phyloP scores from a whole-genome alignment of 2,888 invertebrate species.

The Mimas tiliae region DNA sequence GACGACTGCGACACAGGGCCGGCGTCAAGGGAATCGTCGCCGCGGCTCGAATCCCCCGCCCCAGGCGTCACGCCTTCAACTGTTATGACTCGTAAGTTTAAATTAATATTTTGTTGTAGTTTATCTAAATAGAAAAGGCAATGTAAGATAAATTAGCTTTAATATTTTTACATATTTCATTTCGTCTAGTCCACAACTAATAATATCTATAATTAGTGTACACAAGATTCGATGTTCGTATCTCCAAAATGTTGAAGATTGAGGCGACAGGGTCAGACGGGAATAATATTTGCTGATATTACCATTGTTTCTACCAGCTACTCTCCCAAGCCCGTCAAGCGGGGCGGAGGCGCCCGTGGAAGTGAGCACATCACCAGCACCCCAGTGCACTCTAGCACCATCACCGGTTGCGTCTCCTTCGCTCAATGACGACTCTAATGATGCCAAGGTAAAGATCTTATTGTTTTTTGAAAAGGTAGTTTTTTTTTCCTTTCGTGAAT shows the following conservation, averaged over 20 bases:
- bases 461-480: neutral
- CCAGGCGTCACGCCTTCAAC: slow-evolving; percentile 81
- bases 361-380: slow-evolving; percentile 51
- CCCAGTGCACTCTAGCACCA: slow-evolving; percentile 52
- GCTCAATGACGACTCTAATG: slow-evolving; percentile 74
- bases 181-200: neutral
- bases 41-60: slow-evolving; percentile 87
- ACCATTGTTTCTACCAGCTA: slow-evolving; percentile 50
- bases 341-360: slow-evolving; percentile 67
- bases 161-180: neutral
- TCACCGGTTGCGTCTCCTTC: slow-evolving; percentile 65
- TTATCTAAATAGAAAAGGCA: neutral
- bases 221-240: too few relatives aligned
- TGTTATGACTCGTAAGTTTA: slow-evolving; percentile 70
- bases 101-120: neutral
- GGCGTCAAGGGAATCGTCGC: slow-evolving; percentile 89
- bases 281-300: neutral
- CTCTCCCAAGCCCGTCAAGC: slow-evolving; percentile 71
- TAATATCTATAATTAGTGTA: too few relatives aligned
- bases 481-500: neutral
- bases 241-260: too few relatives aligned
- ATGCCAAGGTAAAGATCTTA: slow-evolving; percentile 64
- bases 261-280: neutral
- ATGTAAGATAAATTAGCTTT: too few relatives aligned
- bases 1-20: slow-evolving; percentile 87